A percentile compares a stretch with the other conserved stretches of the same genome.
Conservation (phyloP, 92 coral and sea anemone species). For the Porites evermanni region DNA sequence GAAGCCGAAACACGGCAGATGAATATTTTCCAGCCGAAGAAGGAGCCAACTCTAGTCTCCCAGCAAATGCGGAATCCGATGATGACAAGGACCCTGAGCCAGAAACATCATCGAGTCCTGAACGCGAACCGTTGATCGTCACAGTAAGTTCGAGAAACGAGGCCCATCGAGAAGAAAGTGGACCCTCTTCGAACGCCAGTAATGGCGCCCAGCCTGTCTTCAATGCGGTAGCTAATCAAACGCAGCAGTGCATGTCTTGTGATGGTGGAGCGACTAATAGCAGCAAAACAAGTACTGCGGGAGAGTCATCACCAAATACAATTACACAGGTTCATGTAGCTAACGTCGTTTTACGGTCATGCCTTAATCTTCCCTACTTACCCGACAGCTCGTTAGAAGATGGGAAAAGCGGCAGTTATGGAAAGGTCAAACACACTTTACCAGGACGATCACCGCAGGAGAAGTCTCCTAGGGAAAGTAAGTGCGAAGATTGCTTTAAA, state of each 20-base stretch:
- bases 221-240: not conserved
- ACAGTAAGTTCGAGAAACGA: no score
- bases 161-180: not conserved
- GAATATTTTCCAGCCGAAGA: not conserved
- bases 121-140: no score
- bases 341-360: not conserved
- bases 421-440: not conserved
- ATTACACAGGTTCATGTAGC: not conserved
- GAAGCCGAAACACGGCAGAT: not conserved
- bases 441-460: not conserved
- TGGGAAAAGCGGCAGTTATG: not conserved
- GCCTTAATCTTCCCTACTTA: not conserved
- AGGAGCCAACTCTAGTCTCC: not conserved
- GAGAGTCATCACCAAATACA: not conserved
- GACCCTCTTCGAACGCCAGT: not conserved
- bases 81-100: not conserved
- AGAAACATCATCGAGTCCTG: not conserved
- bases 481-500: not conserved
- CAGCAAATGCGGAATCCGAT: not conserved
- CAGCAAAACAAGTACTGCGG: no score
- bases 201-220: not conserved
- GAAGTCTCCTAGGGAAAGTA: not conserved
- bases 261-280: not conserved
- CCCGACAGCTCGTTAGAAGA: constrained; percentile 11
- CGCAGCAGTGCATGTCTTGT: not conserved